A percentile compares a stretch with the other conserved stretches of the same genome.
These are phyloP conservation scores for Microcebus murinus DNA, from an alignment of 2,113 vertebrate genomes.

Conservation along the genomic window DNA sequence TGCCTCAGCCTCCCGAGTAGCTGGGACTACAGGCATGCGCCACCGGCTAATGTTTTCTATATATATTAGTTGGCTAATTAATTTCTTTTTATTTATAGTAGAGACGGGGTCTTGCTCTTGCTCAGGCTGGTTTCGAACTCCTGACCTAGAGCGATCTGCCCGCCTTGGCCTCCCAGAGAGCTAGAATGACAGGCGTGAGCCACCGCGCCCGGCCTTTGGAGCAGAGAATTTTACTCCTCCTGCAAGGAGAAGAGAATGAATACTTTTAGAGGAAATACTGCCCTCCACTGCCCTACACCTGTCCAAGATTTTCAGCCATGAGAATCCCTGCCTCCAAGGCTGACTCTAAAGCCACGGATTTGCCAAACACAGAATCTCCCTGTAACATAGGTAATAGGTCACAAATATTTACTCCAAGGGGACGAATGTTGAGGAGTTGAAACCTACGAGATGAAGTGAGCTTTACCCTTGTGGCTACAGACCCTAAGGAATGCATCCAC, in stretches of 20 bases:
- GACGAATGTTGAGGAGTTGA: background rate
- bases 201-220: no score
- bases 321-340: background rate
- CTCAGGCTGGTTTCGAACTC: no score
- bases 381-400: background rate
- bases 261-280: background rate
- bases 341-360: background rate
- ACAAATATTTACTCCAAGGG: background rate
- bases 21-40: no score
- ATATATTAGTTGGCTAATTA: no score
- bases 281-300: background rate
- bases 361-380: background rate
- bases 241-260: background rate
- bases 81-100: no score
- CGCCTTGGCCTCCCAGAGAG: no score
- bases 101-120: no score
- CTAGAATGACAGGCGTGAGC: no score
- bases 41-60: no score
- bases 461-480: background rate
- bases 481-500: background rate
- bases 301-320: background rate
- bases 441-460: background rate
- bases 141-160: no score
- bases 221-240: background rate
- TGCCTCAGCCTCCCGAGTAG: no score